Evolutionary conservation across 2,888 invertebrate genomes (phyloP).

Genomic region (Nomada goodeniana): DNA sequence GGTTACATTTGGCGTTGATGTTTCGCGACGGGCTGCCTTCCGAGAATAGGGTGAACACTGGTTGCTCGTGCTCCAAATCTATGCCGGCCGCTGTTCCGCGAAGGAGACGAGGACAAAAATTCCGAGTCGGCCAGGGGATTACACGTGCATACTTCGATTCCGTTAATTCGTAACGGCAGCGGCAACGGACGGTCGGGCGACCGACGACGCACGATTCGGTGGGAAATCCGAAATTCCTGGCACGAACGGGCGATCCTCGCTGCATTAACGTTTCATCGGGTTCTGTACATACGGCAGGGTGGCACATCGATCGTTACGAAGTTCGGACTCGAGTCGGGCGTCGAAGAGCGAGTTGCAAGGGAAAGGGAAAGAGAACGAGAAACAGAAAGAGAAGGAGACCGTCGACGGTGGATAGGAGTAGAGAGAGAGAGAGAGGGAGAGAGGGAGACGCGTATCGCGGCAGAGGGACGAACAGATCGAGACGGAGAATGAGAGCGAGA

Average conservation of each 20-base stretch:
- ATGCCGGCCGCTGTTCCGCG: background rate
- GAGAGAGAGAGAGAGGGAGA: background rate
- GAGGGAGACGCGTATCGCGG: conserved; percentile 8
- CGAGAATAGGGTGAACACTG: conserved; percentile 12
- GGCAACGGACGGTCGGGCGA: conserved; percentile 54
- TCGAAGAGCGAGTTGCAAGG: conserved; percentile 43
- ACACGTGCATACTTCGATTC: conserved; percentile 20
- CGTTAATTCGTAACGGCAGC: conserved; percentile 63
- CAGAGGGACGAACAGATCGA: conserved; percentile 21
- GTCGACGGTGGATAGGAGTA: background rate
- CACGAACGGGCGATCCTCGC: conserved; percentile 73
- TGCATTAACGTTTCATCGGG: conserved; percentile 79
- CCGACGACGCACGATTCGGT: conserved; percentile 59
- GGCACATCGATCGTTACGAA: conserved; percentile 78
- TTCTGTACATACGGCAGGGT: conserved; percentile 71
- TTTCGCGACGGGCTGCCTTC: too few species aligned
- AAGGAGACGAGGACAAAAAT: background rate
- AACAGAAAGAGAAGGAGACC: conserved; percentile 19
- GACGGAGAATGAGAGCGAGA: conserved; percentile 18
- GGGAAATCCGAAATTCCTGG: conserved; percentile 74
- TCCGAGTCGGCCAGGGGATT: background rate
- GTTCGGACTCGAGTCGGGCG: conserved; percentile 69
- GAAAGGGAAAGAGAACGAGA: background rate
- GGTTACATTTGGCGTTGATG: background rate
- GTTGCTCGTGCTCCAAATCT: conserved; percentile 12